phyloP scores from a whole-genome alignment of 2,888 invertebrate genomes.

The Oxyteleia sp. region DNA sequence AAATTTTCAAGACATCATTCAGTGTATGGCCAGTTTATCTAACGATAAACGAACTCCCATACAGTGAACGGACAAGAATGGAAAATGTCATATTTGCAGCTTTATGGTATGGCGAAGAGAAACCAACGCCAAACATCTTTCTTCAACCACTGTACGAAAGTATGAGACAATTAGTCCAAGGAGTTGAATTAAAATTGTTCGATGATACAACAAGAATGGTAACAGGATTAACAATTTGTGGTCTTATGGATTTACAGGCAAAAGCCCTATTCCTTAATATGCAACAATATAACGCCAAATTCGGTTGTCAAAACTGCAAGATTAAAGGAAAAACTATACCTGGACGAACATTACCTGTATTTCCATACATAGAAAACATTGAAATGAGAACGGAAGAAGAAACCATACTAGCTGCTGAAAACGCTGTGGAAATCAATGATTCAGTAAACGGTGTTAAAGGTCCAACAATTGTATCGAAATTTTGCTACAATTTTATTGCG shows the following conservation, averaged over 20 bases:
- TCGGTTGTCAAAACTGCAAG: constrained; percentile 60
- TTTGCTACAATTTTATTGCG: constrained; percentile 43
- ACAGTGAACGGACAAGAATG: constrained; percentile 41
- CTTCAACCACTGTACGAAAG: constrained; percentile 24
- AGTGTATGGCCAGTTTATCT: constrained; percentile 72
- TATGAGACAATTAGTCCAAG: background rate
- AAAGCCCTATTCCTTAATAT: constrained; percentile 57
- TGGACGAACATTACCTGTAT: background rate
- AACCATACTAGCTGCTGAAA: constrained; percentile 31
- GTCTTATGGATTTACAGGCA: constrained; percentile 42
- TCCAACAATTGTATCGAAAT: constrained; percentile 51
- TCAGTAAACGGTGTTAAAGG: constrained; percentile 65
- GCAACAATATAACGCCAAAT: constrained; percentile 60
- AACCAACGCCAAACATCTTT: constrained; percentile 60
- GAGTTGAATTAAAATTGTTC: constrained; percentile 6
- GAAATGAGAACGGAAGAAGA: constrained; percentile 48
- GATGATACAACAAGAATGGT: background rate
- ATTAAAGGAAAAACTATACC: constrained; percentile 23
- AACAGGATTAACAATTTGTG: constrained; percentile 40
- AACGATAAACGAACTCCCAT: constrained; percentile 74
- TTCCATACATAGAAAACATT: constrained; percentile 1
- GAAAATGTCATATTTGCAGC: constrained; percentile 73
- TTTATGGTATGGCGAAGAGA: constrained; percentile 73
- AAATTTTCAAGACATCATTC: constrained; percentile 58
- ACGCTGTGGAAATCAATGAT: constrained; percentile 36